Evolutionary conservation across 2,888 invertebrate species (phyloP).

Genomic region (Cordilura impudica): DNA sequence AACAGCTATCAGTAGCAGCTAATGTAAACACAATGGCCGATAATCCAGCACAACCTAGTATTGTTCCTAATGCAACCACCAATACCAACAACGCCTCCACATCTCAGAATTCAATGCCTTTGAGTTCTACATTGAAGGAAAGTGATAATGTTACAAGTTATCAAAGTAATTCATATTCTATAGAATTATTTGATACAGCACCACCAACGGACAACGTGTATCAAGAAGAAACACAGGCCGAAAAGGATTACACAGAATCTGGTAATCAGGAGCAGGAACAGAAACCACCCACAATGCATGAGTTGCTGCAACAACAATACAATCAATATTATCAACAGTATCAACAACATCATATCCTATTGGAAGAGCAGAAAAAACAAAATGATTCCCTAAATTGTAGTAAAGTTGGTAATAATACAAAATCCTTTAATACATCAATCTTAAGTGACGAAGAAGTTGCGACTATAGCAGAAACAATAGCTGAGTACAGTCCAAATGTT

Average conservation of each 20-base stretch:
- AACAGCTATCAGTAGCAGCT: not conserved
- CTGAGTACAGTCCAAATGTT: conserved; percentile 15
- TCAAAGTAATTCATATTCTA: conserved; percentile 70
- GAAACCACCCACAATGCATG: conserved; percentile 41
- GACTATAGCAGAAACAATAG: conserved; percentile 42
- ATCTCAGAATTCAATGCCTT: conserved; percentile 25
- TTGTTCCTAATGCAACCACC: conserved; percentile 64
- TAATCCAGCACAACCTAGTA: conserved; percentile 34
- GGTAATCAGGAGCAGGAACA: conserved; percentile 29
- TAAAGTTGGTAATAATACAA: conserved; percentile 7
- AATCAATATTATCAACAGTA: conserved; percentile 62
- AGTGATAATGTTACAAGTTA: not conserved
- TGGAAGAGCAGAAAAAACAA: conserved; percentile 46
- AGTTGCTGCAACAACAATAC: conserved; percentile 62
- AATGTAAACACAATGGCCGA: conserved; percentile 19
- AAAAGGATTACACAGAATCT: not conserved
- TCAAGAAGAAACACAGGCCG: conserved; percentile 32
- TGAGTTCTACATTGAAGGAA: conserved; percentile 31
- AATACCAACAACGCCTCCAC: conserved; percentile 43
- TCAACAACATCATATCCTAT: conserved; percentile 41
- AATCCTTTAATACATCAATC: conserved; percentile 22
- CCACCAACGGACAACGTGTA: conserved; percentile 61
- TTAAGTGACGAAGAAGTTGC: conserved; percentile 49
- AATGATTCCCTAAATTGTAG: conserved; percentile 39
- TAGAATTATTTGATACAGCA: conserved; percentile 73